Evolutionary conservation across 2,797 vertebrate genomes (phyloP).

Genomic region (Apogon hyalosoma): DNA sequence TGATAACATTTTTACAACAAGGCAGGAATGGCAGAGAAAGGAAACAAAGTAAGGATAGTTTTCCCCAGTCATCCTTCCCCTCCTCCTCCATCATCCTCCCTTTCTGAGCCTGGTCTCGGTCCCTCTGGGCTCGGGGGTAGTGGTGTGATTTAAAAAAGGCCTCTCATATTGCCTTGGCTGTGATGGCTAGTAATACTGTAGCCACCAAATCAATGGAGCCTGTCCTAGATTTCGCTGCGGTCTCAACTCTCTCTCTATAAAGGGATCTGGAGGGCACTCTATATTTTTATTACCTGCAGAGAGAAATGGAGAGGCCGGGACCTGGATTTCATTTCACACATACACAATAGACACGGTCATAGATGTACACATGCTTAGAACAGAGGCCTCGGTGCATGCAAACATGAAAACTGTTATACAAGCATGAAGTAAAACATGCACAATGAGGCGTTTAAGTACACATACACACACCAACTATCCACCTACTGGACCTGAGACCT

Average conservation of each 20-base stretch:
- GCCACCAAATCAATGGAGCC: slow-evolving; percentile 86
- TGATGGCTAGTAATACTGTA: slow-evolving; percentile 85
- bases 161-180: slow-evolving; percentile 83
- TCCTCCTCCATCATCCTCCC: slow-evolving; percentile 9
- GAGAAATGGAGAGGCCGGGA: slow-evolving; percentile 82
- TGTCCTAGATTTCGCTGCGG: slow-evolving; percentile 83
- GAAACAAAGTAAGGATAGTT: slow-evolving; percentile 67
- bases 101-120: slow-evolving; percentile 44
- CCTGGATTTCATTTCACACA: slow-evolving; percentile 80
- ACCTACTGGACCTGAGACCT: slow-evolving; percentile 52
- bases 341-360: slow-evolving; percentile 16
- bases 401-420: slow-evolving; percentile 22
- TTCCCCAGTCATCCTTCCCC: slow-evolving; percentile 57
- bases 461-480: slow-evolving; percentile 31
- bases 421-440: slow-evolving; percentile 11
- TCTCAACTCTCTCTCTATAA: slow-evolving; percentile 84
- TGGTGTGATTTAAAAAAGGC: slow-evolving; percentile 79
- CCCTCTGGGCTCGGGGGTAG: slow-evolving; percentile 70
- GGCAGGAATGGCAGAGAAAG: slow-evolving; percentile 28
- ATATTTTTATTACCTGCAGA: slow-evolving; percentile 85
- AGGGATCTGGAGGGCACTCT: slow-evolving; percentile 85
- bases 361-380: slow-evolving; percentile 13
- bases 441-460: background rate
- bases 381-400: slow-evolving; percentile 25
- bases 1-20: slow-evolving; percentile 29